phyloP scores from a whole-genome alignment of 1,140 invertebrate species.

The Eueides isabella region DNA sequence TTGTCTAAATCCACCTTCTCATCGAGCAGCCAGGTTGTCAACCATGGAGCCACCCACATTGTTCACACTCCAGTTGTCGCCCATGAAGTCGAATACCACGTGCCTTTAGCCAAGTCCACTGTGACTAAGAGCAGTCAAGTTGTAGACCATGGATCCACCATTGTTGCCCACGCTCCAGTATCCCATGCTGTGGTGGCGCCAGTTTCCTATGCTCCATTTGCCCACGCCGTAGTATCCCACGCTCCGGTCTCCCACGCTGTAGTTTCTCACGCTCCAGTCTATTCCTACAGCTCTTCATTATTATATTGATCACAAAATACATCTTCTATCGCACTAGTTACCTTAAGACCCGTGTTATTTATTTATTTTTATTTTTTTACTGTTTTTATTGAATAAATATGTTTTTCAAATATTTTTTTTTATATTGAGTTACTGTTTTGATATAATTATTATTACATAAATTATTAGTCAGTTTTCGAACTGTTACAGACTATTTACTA shows the following conservation, averaged over 20 bases:
- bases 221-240: constrained; percentile 32
- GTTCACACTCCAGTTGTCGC: constrained; percentile 44
- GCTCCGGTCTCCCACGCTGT: no score
- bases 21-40: constrained; percentile 61
- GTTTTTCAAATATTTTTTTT: no score
- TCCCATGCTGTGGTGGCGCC: no score
- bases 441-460: no score
- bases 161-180: constrained; percentile 63
- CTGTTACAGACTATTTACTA: no score
- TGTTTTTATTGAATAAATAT: no score
- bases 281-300: constrained; percentile 45
- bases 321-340: no score
- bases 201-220: constrained; percentile 55
- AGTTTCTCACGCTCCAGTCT: neutral
- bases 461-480: no score
- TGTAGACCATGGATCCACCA: constrained; percentile 61
- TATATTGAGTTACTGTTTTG: no score
- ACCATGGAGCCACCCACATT: constrained; percentile 64
- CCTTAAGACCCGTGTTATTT: constrained; percentile 62
- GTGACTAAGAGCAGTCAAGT: constrained; percentile 66
- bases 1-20: constrained; percentile 63
- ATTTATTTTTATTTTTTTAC: constrained; percentile 41
- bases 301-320: constrained; percentile 59
- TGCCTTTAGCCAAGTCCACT: constrained; percentile 55
- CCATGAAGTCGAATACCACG: constrained; percentile 51